A percentile compares a stretch with the other conserved stretches of the same genome.
These are phyloP conservation scores for Echeneis naucrates DNA, from an alignment of 2,797 vertebrate genomes.

Conservation along the genomic window DNA sequence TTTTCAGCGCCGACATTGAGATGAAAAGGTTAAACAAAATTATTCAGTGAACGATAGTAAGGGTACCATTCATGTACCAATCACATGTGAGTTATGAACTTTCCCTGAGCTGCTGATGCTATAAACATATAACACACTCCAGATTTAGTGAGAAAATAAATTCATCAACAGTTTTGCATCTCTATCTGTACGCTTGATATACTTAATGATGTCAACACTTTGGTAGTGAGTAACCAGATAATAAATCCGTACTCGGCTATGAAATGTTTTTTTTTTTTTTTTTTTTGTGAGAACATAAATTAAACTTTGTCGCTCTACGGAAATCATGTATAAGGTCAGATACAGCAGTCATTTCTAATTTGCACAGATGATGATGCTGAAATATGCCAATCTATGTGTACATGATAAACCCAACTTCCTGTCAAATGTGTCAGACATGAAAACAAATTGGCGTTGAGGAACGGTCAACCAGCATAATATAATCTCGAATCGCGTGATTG, in stretches of 20 bases:
- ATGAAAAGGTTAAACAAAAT: not conserved
- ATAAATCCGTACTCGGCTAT: not conserved
- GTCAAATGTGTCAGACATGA: not conserved
- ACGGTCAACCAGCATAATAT: not conserved
- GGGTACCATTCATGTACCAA: not conserved
- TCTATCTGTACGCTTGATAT: too few species aligned
- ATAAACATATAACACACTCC: not conserved
- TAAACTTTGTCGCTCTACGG: not conserved
- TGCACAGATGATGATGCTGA: not conserved
- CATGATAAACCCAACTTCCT: not conserved
- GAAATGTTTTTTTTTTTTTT: too few species aligned
- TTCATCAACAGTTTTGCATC: not conserved
- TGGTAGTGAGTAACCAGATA: not conserved
- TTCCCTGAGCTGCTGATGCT: not conserved
- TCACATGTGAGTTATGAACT: too few species aligned
- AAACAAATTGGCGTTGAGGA: not conserved
- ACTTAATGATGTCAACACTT: too few species aligned
- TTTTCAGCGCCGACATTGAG: too few species aligned
- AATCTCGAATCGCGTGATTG: constrained; percentile 21
- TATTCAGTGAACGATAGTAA: not conserved
- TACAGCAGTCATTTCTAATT: not conserved
- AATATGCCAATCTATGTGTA: not conserved
- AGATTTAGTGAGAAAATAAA: not conserved
- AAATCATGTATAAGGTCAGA: not conserved
- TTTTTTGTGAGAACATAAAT: too few species aligned